Percentiles rank a stretch among this genome's conserved stretches.
These are phyloP conservation scores for Petrolisthes cinctipes DNA, from an alignment of 2,888 invertebrate genomes.

Conservation along the genomic window DNA sequence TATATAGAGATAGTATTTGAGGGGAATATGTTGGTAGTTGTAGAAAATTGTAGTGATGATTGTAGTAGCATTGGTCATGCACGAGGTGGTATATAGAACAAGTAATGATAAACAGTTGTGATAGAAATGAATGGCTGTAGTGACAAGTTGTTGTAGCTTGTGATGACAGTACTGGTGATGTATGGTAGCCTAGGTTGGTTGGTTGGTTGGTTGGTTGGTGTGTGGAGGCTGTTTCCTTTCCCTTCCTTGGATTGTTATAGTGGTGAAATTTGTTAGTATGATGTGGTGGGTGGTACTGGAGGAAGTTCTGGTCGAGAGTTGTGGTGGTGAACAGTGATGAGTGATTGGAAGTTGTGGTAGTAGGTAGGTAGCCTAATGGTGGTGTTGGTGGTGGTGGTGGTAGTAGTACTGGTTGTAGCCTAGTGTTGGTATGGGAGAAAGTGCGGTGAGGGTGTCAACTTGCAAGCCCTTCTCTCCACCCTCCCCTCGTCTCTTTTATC, in stretches of 20 bases:
- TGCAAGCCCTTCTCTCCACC: conserved; percentile 14
- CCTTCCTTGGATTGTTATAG: background rate
- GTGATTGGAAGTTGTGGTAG: background rate
- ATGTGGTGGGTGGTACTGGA: conserved; percentile 6
- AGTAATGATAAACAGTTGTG: too few species aligned
- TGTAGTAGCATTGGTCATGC: background rate
- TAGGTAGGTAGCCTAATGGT: background rate
- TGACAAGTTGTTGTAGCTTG: background rate
- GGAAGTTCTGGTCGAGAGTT: background rate
- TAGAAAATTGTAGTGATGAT: background rate
- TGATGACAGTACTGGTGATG: background rate
- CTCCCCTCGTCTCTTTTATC: conserved; percentile 17
- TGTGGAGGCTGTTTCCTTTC: too few species aligned
- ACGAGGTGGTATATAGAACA: too few species aligned
- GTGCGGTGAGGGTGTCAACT: background rate
- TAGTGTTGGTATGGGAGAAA: background rate
- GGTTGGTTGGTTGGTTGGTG: background rate
- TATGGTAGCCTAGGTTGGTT: background rate
- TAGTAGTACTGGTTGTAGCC: conserved; percentile 2
- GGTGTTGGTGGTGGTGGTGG: conserved; percentile 19
- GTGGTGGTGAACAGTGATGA: background rate
- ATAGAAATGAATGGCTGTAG: background rate
- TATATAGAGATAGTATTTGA: background rate
- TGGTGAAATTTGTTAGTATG: background rate
- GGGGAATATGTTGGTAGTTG: background rate